Conservation (phyloP, 2,797 vertebrate species). For the Halcyon chelicuti region DNA sequence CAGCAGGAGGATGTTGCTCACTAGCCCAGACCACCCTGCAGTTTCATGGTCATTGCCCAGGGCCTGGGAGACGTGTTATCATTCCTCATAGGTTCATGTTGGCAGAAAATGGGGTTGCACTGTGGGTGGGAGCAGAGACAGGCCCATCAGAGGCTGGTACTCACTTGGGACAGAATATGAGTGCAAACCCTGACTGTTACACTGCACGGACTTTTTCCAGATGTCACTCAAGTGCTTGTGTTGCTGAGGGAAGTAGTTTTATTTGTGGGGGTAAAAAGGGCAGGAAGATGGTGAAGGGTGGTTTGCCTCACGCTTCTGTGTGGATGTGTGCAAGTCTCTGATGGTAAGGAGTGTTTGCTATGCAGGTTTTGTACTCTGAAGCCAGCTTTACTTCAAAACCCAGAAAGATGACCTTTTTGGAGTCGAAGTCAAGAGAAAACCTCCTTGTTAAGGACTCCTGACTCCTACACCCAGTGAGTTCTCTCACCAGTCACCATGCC, state of each 20-base stretch:
- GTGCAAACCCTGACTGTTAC: background rate
- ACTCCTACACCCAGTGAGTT: background rate
- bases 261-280: background rate
- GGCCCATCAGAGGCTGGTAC: background rate
- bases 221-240: background rate
- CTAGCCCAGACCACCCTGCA: background rate
- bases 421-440: background rate
- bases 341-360: background rate
- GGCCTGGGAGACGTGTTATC: fast-evolving
- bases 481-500: background rate
- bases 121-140: fast-evolving
- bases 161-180: background rate
- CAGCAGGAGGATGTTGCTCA: background rate
- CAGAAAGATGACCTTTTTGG: background rate
- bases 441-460: background rate
- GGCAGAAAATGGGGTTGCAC: background rate
- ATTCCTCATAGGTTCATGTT: background rate
- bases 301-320: background rate
- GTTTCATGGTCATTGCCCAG: background rate
- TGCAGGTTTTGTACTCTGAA: background rate
- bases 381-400: background rate
- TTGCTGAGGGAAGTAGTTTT: background rate
- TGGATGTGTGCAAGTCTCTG: background rate
- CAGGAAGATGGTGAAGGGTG: background rate
- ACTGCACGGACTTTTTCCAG: background rate